Percentiles rank a stretch among this genome's conserved stretches.
Evolutionary conservation across 2,113 vertebrate species (phyloP).

Genomic region (Sebastes schlegelii): DNA sequence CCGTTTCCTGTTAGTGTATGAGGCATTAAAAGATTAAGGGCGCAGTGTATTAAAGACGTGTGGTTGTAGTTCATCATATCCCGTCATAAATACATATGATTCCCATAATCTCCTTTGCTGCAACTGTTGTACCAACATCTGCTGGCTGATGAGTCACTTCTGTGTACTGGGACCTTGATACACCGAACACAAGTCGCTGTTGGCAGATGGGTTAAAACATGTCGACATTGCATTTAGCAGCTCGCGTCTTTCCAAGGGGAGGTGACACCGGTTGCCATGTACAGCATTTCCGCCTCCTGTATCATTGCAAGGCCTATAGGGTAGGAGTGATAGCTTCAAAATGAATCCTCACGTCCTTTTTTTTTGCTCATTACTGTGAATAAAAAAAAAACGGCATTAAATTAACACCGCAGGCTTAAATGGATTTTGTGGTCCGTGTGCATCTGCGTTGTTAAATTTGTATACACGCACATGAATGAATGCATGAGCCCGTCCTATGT

Average conservation of each 20-base stretch:
- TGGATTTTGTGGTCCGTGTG: neutral
- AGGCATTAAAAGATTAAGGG: conserved; percentile 48
- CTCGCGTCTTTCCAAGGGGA: neutral
- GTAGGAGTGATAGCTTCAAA: neutral
- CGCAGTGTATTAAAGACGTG: conserved; percentile 12
- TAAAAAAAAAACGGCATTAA: conserved; percentile 30
- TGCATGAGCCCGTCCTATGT: neutral
- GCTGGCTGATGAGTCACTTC: conserved; percentile 1
- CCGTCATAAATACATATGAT: conserved; percentile 50
- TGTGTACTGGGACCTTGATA: neutral
- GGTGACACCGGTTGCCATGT: neutral
- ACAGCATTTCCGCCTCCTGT: neutral
- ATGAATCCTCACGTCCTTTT: neutral
- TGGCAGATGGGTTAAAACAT: neutral
- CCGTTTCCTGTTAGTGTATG: neutral
- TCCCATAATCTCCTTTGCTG: conserved; percentile 43
- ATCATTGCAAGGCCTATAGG: no score
- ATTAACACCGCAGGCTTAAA: conserved; percentile 19
- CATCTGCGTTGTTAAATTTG: conserved; percentile 5
- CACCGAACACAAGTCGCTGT: neutral
- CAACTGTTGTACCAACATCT: conserved; percentile 32
- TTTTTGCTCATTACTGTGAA: conserved; percentile 3
- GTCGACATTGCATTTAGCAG: neutral
- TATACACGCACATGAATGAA: neutral
- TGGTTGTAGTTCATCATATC: conserved; percentile 41